Percentiles rank a stretch among this genome's conserved stretches.
Conservation (phyloP, 1,140 invertebrate genomes). For the Tribolium madens region DNA sequence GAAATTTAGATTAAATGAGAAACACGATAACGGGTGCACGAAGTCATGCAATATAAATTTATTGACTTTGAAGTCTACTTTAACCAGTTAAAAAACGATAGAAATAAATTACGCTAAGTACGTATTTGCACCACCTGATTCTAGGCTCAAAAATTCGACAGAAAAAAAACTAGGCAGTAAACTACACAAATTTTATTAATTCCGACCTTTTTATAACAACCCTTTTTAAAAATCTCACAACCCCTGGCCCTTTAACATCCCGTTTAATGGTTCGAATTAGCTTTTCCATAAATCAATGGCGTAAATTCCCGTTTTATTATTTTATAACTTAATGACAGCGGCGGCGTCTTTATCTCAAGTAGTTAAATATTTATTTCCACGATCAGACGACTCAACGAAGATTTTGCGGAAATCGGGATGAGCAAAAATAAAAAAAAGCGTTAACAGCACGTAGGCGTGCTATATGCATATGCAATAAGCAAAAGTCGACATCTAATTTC, state of each 20-base stretch:
- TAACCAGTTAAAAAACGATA: no score
- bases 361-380: conserved; percentile 36
- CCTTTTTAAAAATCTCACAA: not conserved
- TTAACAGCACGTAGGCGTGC: conserved; percentile 49
- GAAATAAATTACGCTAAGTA: no score
- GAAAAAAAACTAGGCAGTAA: no score
- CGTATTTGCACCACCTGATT: no score
- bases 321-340: conserved; percentile 37
- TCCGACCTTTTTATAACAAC: not conserved
- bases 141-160: no score
- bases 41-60: no score
- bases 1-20: no score
- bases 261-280: not conserved
- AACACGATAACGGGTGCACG: no score
- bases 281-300: conserved; percentile 23
- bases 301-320: conserved; percentile 23
- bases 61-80: no score
- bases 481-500: conserved; percentile 53
- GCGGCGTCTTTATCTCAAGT: conserved; percentile 26
- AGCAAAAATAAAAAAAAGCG: conserved; percentile 4
- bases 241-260: not conserved
- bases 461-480: conserved; percentile 53
- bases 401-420: conserved; percentile 30
- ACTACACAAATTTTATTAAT: not conserved
- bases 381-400: not conserved